Evolutionary conservation across 1,140 invertebrate genomes (phyloP).

Genomic region (Mycetomoellerius zeteki): DNA sequence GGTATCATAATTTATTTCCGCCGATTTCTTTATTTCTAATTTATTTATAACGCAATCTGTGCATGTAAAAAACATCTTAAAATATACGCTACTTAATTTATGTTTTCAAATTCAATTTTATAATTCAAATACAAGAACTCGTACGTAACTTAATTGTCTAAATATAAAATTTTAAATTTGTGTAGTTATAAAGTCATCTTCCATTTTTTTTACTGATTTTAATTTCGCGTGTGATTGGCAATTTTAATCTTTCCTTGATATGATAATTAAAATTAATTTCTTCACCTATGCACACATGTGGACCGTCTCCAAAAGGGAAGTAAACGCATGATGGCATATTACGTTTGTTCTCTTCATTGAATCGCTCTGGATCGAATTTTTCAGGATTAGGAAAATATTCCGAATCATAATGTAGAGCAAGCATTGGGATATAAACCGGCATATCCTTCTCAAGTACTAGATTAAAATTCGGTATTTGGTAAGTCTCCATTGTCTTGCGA

Average conservation of each 20-base stretch:
- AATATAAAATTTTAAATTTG: background rate
- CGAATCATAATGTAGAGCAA: slow-evolving; percentile 89
- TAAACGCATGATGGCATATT: slow-evolving; percentile 84
- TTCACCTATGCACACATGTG: slow-evolving; percentile 87
- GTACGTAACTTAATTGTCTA: background rate
- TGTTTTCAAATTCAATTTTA: background rate
- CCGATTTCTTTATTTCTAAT: too few relatives aligned
- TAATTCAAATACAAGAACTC: background rate
- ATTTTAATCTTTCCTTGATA: background rate
- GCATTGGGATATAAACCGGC: slow-evolving; percentile 87
- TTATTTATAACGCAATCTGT: too few relatives aligned
- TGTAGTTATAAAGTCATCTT: background rate
- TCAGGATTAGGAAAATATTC: slow-evolving; percentile 91
- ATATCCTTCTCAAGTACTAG: slow-evolving; percentile 87
- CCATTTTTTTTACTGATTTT: background rate
- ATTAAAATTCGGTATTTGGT: slow-evolving; percentile 87
- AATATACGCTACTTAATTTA: background rate
- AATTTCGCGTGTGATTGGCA: background rate
- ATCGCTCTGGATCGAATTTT: slow-evolving; percentile 92
- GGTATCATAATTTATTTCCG: too few relatives aligned
- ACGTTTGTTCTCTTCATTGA: slow-evolving; percentile 86
- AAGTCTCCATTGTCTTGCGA: slow-evolving; percentile 77
- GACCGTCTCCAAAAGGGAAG: slow-evolving; percentile 88
- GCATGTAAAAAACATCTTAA: background rate
- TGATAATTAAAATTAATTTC: slow-evolving; percentile 7